A percentile compares a stretch with the other conserved stretches of the same genome.
phyloP scores from a whole-genome alignment of 2,888 invertebrate genomes.

The Andrena bicolor region DNA sequence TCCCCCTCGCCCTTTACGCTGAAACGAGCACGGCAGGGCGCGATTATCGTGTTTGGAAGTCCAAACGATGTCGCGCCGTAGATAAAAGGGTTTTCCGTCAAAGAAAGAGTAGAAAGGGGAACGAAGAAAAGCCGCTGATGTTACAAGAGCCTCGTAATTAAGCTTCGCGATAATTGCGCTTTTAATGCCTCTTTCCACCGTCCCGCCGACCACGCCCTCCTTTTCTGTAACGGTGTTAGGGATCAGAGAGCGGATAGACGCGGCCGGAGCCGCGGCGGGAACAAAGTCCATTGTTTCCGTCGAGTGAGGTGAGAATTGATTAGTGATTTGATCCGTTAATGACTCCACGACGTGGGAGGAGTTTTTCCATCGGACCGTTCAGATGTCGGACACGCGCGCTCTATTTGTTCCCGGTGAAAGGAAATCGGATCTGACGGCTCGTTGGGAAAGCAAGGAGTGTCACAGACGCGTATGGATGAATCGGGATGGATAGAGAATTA shows the following conservation, averaged over 20 bases:
- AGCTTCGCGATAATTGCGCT: slow-evolving; percentile 70
- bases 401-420: slow-evolving; percentile 35
- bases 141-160: slow-evolving; percentile 72
- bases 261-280: slow-evolving; percentile 30
- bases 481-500: too few relatives aligned
- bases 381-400: slow-evolving; percentile 44
- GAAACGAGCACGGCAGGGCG: slow-evolving; percentile 16
- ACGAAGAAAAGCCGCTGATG: slow-evolving; percentile 56
- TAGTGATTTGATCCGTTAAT: slow-evolving; percentile 70
- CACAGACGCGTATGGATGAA: too few relatives aligned
- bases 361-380: slow-evolving; percentile 12
- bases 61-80: slow-evolving; percentile 25
- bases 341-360: slow-evolving; percentile 33
- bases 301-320: slow-evolving; percentile 64
- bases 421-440: slow-evolving; percentile 15
- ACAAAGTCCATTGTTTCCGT: slow-evolving; percentile 68
- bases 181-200: slow-evolving; percentile 63
- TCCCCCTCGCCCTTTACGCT: slow-evolving; percentile 26
- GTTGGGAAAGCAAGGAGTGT: too few relatives aligned
- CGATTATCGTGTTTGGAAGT: slow-evolving; percentile 55
- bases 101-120: slow-evolving; percentile 24
- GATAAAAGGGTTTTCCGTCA: slow-evolving; percentile 30
- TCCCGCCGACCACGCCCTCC: not conserved
- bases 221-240: slow-evolving; percentile 42
- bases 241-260: slow-evolving; percentile 45